Evolutionary conservation across 1,140 invertebrate species (phyloP).

Genomic region (Glossosoma conforme): DNA sequence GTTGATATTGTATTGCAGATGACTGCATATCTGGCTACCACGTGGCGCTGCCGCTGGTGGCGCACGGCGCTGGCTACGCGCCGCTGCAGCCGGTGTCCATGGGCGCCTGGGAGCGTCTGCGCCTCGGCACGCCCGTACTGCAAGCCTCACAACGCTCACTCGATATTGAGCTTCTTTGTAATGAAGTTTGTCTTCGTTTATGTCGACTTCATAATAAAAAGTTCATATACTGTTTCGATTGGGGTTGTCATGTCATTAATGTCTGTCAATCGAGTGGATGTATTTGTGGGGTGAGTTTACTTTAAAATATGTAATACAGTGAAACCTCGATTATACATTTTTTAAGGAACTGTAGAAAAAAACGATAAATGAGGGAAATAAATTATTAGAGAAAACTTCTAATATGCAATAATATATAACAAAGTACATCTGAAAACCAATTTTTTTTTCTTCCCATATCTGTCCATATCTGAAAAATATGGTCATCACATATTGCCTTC

Average conservation of each 20-base stretch:
- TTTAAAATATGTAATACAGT: no score
- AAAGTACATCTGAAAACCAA: no score
- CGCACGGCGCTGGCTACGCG: conserved; percentile 41
- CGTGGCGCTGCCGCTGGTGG: conserved; percentile 43
- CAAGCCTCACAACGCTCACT: conserved; percentile 43
- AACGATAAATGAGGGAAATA: no score
- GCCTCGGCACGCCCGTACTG: conserved; percentile 34
- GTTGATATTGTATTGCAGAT: conserved; percentile 33
- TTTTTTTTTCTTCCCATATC: no score
- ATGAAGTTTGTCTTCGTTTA: conserved; percentile 45
- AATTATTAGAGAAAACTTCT: no score
- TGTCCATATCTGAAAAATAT: no score
- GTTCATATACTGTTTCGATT: conserved; percentile 51
- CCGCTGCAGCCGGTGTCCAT: conserved; percentile 41
- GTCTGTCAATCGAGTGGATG: conserved; percentile 49
- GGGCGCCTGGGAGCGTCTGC: conserved; percentile 40
- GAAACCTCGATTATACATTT: no score
- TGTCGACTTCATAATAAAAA: conserved; percentile 42
- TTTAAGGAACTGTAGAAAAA: no score
- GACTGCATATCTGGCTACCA: conserved; percentile 50
- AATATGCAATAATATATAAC: no score
- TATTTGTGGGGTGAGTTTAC: conserved; percentile 42
- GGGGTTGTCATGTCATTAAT: conserved; percentile 49
- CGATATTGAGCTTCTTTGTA: conserved; percentile 47
- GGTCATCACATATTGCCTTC: no score